Conservation (phyloP, 2,797 vertebrate genomes). For the Prunella strophiata region DNA sequence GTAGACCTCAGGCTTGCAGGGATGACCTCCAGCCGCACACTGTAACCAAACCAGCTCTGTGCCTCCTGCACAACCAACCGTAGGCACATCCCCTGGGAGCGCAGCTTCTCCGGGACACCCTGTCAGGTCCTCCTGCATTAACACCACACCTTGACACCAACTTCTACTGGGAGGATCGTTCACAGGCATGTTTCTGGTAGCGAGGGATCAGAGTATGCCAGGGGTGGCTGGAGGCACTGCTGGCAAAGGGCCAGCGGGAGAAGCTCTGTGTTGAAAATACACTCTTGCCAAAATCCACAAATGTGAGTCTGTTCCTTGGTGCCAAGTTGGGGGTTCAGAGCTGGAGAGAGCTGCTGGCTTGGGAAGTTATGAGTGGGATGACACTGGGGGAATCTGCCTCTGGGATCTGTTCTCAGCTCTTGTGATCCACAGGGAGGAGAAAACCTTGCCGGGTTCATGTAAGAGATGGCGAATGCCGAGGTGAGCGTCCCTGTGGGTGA, state of each 20-base stretch:
- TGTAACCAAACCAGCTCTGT: not conserved
- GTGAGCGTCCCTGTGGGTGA: constrained; percentile 87
- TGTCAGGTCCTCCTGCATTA: not conserved
- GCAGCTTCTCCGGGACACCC: not conserved
- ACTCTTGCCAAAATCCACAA: not conserved
- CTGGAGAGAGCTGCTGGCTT: not conserved
- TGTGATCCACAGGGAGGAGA: not conserved
- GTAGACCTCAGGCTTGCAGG: not conserved
- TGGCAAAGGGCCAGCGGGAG: not conserved
- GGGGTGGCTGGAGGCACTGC: not conserved
- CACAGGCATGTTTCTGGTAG: not conserved
- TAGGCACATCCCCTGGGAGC: not conserved
- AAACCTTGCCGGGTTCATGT: constrained; percentile 68
- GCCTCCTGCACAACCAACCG: not conserved
- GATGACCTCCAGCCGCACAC: not conserved
- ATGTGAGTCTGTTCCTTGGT: not conserved
- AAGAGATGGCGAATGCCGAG: constrained; percentile 89
- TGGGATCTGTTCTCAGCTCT: not conserved
- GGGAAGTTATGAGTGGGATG: not conserved
- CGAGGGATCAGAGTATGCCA: not conserved
- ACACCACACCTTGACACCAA: not conserved
- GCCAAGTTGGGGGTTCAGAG: not conserved
- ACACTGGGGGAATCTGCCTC: not conserved
- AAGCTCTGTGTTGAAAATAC: not conserved
- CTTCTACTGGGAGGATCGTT: not conserved